Percentiles rank a stretch among this genome's conserved stretches.
Evolutionary conservation across 2,797 vertebrate species (phyloP).

Genomic region (Pogonophryne albipinna): DNA sequence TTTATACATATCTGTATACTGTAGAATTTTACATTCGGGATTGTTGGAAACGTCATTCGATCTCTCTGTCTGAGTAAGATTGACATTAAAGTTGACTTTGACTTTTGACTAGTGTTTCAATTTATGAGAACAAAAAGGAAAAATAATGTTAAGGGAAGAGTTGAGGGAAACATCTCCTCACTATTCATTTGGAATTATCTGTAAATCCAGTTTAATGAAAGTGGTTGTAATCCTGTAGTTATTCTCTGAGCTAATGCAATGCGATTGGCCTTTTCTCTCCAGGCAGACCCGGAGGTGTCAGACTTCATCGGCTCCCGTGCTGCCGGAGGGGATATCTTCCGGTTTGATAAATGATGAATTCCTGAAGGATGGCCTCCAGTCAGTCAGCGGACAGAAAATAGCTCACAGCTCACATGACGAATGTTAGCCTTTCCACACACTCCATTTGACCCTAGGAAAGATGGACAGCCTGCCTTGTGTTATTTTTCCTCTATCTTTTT

Average conservation of each 20-base stretch:
- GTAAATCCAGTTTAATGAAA: conserved; percentile 66
- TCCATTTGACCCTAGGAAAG: conserved; percentile 66
- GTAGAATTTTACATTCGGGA: too few relatives aligned
- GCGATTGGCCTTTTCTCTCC: conserved; percentile 60
- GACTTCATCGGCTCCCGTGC: conserved; percentile 64
- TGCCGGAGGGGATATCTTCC: conserved; percentile 73
- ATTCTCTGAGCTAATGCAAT: conserved; percentile 54
- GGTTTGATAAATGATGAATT: conserved; percentile 80
- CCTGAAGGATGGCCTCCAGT: conserved; percentile 78
- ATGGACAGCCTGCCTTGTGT: conserved; percentile 62
- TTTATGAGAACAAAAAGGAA: background rate
- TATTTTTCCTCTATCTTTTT: conserved; percentile 65
- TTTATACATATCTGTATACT: too few relatives aligned
- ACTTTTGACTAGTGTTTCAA: background rate
- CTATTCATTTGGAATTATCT: conserved; percentile 63
- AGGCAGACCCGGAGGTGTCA: conserved; percentile 75
- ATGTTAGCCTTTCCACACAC: conserved; percentile 61
- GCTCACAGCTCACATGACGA: conserved; percentile 70
- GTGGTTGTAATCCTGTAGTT: conserved; percentile 54
- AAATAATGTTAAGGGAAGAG: background rate
- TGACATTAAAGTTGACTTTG: too few relatives aligned
- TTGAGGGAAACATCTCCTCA: conserved; percentile 15
- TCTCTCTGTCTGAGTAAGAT: too few relatives aligned
- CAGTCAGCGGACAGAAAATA: conserved; percentile 78
- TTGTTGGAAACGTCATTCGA: too few relatives aligned